Evolutionary conservation across 2,797 vertebrate species (phyloP), one percentile per base, ranked within the genome.

Genomic region (Sorex maritimensis): DNA sequence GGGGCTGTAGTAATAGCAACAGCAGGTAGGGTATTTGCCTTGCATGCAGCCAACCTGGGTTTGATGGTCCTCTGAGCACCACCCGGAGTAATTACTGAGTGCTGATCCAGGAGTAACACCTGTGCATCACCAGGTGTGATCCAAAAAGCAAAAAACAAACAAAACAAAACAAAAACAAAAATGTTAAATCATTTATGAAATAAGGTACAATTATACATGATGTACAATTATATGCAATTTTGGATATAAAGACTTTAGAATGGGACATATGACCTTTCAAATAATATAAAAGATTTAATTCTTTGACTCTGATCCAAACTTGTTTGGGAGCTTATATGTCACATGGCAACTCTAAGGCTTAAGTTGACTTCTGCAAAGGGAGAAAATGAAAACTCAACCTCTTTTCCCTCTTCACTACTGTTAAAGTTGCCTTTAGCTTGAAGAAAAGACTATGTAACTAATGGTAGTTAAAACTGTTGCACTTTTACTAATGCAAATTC

Each of bases 361-460:
- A 1, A n/a, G 28, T 21, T 75, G 8, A 14, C 11, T 1, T 9
- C 34, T 0, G 0, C 5, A 8, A 38, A 15, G 6, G 67, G 8
- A 61, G 81, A 19, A 61, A 84, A 58, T 14, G 21, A 68, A 68
- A 28, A 14, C 23, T 2, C 0, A 38, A 2, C 5, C 0, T 6
- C 1, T 44, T 52, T 30, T 0, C 10, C 28, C 2, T 24, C 24
- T 92, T 34, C 0, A 28, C n/a, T 77, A 17, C 1, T 44, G 23
- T 61, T 46, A 93, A 0, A 23, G 6, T 23, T 74, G 68, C 26
- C 28, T 1, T 81, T 58, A n/a, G 4, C 21, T 91, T 84, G 1
- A 2, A 63, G 28, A 83, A 30, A 38, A 3, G 11, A 88, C 52
- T 78, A 46, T 77, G 23, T 52, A 85, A 82, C 24, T 41, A 1